Conservation (phyloP, 2,888 invertebrate species). For the Magallana nippona region DNA sequence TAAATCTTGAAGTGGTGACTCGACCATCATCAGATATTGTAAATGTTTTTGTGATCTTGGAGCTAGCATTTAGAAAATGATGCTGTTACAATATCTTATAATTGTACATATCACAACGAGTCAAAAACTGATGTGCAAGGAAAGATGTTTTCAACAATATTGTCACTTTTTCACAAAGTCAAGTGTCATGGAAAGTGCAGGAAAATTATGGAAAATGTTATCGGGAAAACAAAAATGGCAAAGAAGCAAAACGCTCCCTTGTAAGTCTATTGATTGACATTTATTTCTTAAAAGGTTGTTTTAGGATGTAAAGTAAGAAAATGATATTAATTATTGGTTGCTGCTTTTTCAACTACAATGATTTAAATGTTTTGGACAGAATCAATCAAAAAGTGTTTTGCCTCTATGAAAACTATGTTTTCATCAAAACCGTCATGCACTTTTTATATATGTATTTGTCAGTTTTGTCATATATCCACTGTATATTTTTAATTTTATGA, state of each 20-base stretch:
- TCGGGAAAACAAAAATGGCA: background rate
- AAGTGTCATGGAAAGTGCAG: conserved; percentile 30
- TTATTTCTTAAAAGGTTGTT: background rate
- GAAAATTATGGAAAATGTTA: conserved; percentile 24
- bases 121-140: conserved; percentile 2
- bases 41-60: conserved; percentile 23
- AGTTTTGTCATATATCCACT: no score
- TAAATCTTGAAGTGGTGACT: conserved; percentile 19
- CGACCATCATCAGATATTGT: conserved; percentile 18
- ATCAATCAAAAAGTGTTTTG: no score
- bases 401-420: no score
- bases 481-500: no score
- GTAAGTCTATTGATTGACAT: background rate
- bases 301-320: background rate
- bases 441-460: no score
- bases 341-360: background rate
- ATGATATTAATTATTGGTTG: background rate
- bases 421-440: no score
- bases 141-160: conserved; percentile 8
- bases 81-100: conserved; percentile 19
- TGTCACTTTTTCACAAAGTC: conserved; percentile 15
- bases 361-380: background rate
- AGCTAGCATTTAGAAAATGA: conserved; percentile 23
- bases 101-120: background rate
- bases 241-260: conserved; percentile 28